A percentile compares a stretch with the other conserved stretches of the same genome.
Evolutionary conservation across 1,140 invertebrate species (phyloP).

Genomic region (Drosophila ercepeae): DNA sequence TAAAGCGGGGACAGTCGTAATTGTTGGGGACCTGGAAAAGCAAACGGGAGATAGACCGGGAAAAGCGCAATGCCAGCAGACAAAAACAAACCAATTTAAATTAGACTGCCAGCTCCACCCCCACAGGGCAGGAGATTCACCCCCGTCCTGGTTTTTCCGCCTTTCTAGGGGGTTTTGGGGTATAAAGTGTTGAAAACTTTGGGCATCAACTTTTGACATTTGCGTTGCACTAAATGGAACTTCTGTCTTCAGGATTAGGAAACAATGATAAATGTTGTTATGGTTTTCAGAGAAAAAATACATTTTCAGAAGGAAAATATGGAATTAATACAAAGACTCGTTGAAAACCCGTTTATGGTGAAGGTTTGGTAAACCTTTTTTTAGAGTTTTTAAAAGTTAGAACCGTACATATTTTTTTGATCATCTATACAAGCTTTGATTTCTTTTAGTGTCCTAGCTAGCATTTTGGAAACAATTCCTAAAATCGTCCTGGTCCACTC

Average conservation of each 20-base stretch:
- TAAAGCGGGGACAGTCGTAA: conserved; percentile 55
- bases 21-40: conserved; percentile 54
- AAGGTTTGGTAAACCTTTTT: no score
- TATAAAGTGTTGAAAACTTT: conserved; percentile 69
- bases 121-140: conserved; percentile 2
- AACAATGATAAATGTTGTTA: conserved; percentile 63
- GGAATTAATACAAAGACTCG: no score
- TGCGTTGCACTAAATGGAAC: conserved; percentile 77
- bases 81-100: conserved; percentile 82
- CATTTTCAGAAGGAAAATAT: not conserved
- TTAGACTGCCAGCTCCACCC: conserved; percentile 48
- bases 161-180: conserved; percentile 15
- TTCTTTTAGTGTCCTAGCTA: conserved; percentile 40
- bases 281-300: not conserved
- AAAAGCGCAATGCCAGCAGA: conserved; percentile 79
- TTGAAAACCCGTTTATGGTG: no score
- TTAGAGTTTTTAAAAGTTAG: no score
- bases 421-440: no score
- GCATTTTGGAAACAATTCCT: conserved; percentile 69
- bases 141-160: conserved; percentile 1
- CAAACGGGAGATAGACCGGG: conserved; percentile 14
- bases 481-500: conserved; percentile 15
- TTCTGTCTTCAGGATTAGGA: conserved; percentile 26
- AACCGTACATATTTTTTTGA: no score
- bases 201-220: conserved; percentile 74